Base-by-base conservation (phyloP, 1,140 invertebrate species). In the Dinothrombium tinctorium region DNA sequence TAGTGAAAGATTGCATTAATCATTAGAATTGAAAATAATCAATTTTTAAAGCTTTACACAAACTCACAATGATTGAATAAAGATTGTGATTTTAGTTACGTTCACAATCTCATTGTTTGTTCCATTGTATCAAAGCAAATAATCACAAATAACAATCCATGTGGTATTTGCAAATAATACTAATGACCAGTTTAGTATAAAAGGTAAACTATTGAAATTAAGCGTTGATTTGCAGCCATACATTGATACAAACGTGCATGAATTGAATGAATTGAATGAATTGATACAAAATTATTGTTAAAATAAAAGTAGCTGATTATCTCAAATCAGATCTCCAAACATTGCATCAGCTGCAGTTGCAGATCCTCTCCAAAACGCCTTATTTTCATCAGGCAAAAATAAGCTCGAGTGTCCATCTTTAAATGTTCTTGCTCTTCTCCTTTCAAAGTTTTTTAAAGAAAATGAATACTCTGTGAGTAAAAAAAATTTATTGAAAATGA, bases 161-260 rank as follows among this genome's bases (percentile, higher is more conserved):
- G 69, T 58, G 12, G 60, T 62, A 11, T 58, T 50, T 2, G 71
- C 65, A 55, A 69, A 72, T 38, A 72, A 71, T n/a, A 84, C 70
- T 1, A 76, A 49, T 1, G 66, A 49, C 76, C 77, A 86, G 20
- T 79, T 79, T 14, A 73, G 32, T 0, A 70, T 63, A 53, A 77
- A 78, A 0, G 77, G 76, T 5, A 77, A 9, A 0, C 71, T 64
- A 0, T 77, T 60, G 0, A 70, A 46, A 11, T 82, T 50, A 65
- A 84, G 73, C 0, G 76, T 68, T 26, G 59, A 59, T 51, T 74
- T 80, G 25, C 81, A 58, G 17, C 81, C 81, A 42, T 79, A 61
- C 1, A 64, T 32, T 21, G 33, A 25, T 7, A 21, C 17, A 7
- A 33, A 26, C n/a, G n/a, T n/a, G n/a, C n/a, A n/a, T n/a, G n/a